Evolutionary conservation across 2,113 vertebrate species (phyloP), one percentile per base, ranked within the genome.

Genomic region (Cygnus atratus): DNA sequence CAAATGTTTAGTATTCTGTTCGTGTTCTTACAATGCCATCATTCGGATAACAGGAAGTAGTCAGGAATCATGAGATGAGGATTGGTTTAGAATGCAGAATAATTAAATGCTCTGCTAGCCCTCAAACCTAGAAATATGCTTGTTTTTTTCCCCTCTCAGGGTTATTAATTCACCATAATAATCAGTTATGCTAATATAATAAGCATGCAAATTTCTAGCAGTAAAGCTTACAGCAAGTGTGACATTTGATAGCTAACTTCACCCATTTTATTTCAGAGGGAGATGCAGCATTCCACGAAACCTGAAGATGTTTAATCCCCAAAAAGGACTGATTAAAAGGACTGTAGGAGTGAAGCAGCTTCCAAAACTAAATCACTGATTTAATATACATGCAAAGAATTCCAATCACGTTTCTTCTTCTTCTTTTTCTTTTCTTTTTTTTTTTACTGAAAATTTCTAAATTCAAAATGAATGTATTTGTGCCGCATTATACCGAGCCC

Each of bases 361-460:
- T 97, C 98, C 98, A 55, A 98, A 97, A 89, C 81, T 99, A 61
- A 98, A 98, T 33, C 90, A 80, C 33, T 98, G 97, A 98, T 83
- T 92, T 97, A 97, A 96, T 80, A 67, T 85, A 52, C 65, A 71
- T 68, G 62, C 44, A 48, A 90, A 67, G 59, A 93, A 90, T 72
- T 97, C 66, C 66, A 84, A 43, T 61, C 6, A 4, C 18, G 73
- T 59, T 58, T 57, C 26, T 43, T 59, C 48, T 58, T 48, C 10
- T 48, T 48, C 9, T 28, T 44, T 35, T 66, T n/a, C 17, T 15
- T 28, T 44, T n/a, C n/a, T 66, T n/a, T 28, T 15, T 50, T 25
- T 33, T 79, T 82, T 66, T 43, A 39, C 25, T 43, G 37, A n/a
- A 80, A 62, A 11, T 86, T 74, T 83, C 67, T 71, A 31, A 76